A percentile compares a stretch with the other conserved stretches of the same genome.
Evolutionary conservation across 2,888 invertebrate genomes (phyloP).

Genomic region (Galerucella pusilla): DNA sequence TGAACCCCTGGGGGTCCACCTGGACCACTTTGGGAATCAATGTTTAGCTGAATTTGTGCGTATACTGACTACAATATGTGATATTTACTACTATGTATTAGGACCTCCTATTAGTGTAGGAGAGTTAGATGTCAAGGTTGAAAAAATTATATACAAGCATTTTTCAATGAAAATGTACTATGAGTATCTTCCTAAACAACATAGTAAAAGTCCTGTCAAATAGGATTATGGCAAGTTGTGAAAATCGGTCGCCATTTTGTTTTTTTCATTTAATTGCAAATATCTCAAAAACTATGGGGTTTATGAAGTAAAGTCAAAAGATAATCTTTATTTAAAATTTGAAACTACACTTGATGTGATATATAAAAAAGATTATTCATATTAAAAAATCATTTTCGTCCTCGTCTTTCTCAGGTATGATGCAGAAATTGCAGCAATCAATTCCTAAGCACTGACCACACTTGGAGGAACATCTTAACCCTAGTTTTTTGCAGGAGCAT

Average conservation of each 20-base stretch:
- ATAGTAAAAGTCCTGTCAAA: constrained; percentile 15
- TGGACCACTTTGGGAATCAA: too few species aligned
- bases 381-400: not conserved
- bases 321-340: not conserved
- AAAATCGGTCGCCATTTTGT: constrained; percentile 13
- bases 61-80: too few species aligned
- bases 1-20: too few species aligned
- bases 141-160: constrained; percentile 8
- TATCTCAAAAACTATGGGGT: not conserved
- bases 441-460: constrained; percentile 4
- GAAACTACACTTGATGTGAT: not conserved
- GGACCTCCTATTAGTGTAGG: not conserved
- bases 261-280: constrained; percentile 5
- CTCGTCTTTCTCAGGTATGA: not conserved
- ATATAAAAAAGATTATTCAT: not conserved
- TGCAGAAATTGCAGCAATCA: constrained; percentile 7
- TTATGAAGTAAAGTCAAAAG: not conserved
- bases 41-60: too few species aligned
- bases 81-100: too few species aligned
- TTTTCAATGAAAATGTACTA: not conserved
- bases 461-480: constrained; percentile 7
- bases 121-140: not conserved
- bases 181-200: not conserved
- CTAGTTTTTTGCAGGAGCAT: constrained; percentile 9
- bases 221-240: constrained; percentile 6